A percentile compares a stretch with the other conserved stretches of the same genome.
These are phyloP conservation scores for Abscondita cerata DNA, from an alignment of 2,888 invertebrate species.

Conservation along the genomic window DNA sequence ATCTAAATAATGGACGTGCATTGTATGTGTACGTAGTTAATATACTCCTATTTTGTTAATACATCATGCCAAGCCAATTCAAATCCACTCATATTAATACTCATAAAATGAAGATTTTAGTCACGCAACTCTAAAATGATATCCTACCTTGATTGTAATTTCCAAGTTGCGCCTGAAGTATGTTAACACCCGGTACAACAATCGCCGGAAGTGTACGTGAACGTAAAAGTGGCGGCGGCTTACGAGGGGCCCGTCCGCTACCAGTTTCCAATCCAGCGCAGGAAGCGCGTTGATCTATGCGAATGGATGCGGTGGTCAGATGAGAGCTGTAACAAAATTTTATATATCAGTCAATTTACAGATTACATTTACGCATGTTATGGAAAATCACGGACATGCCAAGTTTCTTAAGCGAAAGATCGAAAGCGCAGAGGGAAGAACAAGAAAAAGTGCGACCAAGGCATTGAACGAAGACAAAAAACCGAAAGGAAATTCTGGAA, in stretches of 20 bases:
- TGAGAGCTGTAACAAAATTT: constrained; percentile 52
- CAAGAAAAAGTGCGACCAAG: too few relatives aligned
- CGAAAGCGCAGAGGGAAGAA: background rate
- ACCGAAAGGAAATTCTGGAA: too few relatives aligned
- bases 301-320: constrained; percentile 47
- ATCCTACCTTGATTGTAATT: constrained; percentile 65
- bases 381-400: too few relatives aligned
- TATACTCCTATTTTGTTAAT: background rate
- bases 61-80: background rate
- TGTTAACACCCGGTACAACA: constrained; percentile 82
- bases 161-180: constrained; percentile 83
- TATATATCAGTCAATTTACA: background rate
- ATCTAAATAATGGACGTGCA: too few relatives aligned
- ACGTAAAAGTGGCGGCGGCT: constrained; percentile 74
- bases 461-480: too few relatives aligned
- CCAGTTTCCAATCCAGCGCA: constrained; percentile 63
- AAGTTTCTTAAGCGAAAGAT: background rate
- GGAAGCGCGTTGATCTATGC: constrained; percentile 60
- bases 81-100: constrained; percentile 5
- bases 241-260: constrained; percentile 59
- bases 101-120: constrained; percentile 5
- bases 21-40: too few relatives aligned
- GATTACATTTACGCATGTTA: background rate
- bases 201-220: constrained; percentile 89
- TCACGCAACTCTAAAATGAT: background rate